Base-by-base conservation (phyloP, 2,797 vertebrate genomes). In the Enteromius radiatus region DNA sequence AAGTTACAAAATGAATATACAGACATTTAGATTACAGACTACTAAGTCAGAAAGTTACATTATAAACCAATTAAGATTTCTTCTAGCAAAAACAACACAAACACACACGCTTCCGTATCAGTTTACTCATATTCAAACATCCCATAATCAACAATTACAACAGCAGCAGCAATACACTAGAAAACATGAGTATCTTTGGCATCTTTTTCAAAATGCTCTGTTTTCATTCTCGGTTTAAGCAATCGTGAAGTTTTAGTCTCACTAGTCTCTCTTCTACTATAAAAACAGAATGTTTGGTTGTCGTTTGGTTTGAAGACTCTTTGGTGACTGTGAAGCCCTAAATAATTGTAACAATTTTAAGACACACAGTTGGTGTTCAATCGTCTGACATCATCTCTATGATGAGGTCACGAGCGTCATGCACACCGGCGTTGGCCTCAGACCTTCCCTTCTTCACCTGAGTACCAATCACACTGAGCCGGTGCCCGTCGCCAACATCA, bases 401-500 rank as follows among this genome's bases (percentile, higher is more conserved):
- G 85, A 99, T 97, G 85, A 98, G 92, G 71, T 97, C 95, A 63
- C 92, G 92, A n/a, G 97, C 96, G 43, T 98, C 97, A 89, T 95
- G 94, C 33, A 97, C 93, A 3, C 95, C 92, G 0, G 92, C 91
- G 87, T 89, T 93, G 80, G 91, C 91, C 91, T 93, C 94, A 0
- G 88, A 85, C 77, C 89, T 91, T 0, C 94, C 94, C 80, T 89
- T 94, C 89, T 86, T 93, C 87, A 92, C 94, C 0, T 94, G 89
- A 3, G 97, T 98, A 26, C 96, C 94, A 78, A 99, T 97, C 89
- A 99, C 92, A 92, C 96, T 97, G 90, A 99, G 78, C 89, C 89
- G 47, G 95, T 94, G 0, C 93, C 95, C 81, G 97, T 93, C 0
- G 89, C 91, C 91, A 97, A 59, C 21, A 5, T 23, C 69, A 2